A percentile compares a stretch with the other conserved stretches of the same genome.
Evolutionary conservation across 2,797 vertebrate genomes (phyloP).

Genomic region (Coendou prehensilis): DNA sequence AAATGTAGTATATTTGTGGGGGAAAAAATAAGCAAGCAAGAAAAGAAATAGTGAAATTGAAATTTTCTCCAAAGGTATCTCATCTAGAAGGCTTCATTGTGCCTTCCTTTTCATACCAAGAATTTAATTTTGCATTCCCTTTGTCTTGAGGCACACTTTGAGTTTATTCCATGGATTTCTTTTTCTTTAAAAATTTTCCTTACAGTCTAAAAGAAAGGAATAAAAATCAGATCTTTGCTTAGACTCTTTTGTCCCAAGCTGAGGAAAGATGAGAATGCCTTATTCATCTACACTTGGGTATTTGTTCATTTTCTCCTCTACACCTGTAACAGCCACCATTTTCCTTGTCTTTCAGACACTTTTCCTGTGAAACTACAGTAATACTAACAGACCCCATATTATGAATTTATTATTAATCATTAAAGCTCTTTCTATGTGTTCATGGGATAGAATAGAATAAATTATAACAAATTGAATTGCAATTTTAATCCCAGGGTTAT

Average conservation of each 20-base stretch:
- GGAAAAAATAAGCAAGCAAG: constrained; percentile 85
- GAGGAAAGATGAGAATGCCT: constrained; percentile 59
- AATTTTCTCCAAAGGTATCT: constrained; percentile 89
- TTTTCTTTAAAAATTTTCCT: constrained; percentile 79
- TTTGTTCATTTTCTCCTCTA: constrained; percentile 49
- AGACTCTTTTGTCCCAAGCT: constrained; percentile 77
- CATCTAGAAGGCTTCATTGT: constrained; percentile 87
- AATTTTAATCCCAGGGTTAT: background rate
- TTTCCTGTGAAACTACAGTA: background rate
- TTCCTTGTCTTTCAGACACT: constrained; percentile 41
- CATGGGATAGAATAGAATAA: constrained; percentile 27
- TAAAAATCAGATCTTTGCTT: constrained; percentile 76
- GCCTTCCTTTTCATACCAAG: constrained; percentile 88
- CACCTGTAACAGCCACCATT: background rate
- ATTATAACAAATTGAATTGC: background rate
- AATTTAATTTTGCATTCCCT: constrained; percentile 91
- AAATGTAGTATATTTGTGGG: constrained; percentile 82
- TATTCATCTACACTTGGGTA: background rate
- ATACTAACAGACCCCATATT: background rate
- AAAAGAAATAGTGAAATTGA: constrained; percentile 88
- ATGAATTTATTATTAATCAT: constrained; percentile 1
- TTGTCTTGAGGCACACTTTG: constrained; percentile 86
- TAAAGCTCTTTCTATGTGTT: constrained; percentile 20
- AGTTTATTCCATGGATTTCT: constrained; percentile 81
- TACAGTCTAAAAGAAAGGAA: constrained; percentile 65